Evolutionary conservation across 2,113 vertebrate species (phyloP), one percentile per base, ranked within the genome.

Genomic region (Malurus elegans): DNA sequence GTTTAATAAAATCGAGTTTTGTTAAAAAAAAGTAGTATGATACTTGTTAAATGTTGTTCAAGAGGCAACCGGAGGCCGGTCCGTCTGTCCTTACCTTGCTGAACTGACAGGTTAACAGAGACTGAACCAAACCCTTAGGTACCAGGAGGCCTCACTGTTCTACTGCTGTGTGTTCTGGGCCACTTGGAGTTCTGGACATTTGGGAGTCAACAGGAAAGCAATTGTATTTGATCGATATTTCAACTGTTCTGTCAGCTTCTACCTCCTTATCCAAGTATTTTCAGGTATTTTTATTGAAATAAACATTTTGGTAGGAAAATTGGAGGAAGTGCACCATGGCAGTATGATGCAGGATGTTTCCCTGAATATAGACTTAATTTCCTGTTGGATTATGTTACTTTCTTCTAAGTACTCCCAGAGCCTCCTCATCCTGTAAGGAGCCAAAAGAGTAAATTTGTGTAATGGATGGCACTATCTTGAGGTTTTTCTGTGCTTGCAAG

Each of bases 1-100:
- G 58, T 86, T 87, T 54, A 95, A 95, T 95, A 90, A 96, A 91
- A 69, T 65, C 45, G n/a, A 26, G 8, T 66, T 86, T 89, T 60
- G 85, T 76, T 34, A 7, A 8, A n/a, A 79, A 76, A 76, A 90
- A 60, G 23, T 3, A n/a, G 21, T 28, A 58, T 78, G 34, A 29
- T 85, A 45, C 18, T 53, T 16, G 3, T 62, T 90, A 75, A 53
- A 19, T 62, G 31, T 40, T 26, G 34, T 74, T 32, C 25, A 21
- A 29, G 56, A 31, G 73, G 42, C 38, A 71, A 3, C 24, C 23
- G n/a, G 69, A 66, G 56, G 47, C 16, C 48, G 11, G 8, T 31
- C 15, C 42, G 31, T 25, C 15, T 24, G 0, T 8, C 4, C 10
- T 40, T 85, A 29, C 38, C 15, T 10, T 36, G 44, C 31, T 24